Evolutionary conservation across 1,140 invertebrate species (phyloP).

Genomic region (Bombus pyrosoma): DNA sequence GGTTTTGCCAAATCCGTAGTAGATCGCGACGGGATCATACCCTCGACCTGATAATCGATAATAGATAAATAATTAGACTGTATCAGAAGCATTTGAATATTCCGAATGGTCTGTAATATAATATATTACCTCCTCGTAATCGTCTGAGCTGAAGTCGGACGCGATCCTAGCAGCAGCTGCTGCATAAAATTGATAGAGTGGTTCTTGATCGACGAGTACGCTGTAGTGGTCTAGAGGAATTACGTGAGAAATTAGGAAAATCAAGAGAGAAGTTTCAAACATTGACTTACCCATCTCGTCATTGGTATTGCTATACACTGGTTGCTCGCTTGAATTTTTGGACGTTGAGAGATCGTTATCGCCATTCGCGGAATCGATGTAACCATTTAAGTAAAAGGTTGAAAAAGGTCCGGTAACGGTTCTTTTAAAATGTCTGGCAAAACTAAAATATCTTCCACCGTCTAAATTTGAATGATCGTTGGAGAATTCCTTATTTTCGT

Average conservation of each 20-base stretch:
- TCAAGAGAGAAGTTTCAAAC: background rate
- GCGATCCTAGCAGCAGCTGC: constrained; percentile 88
- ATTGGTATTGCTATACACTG: constrained; percentile 68
- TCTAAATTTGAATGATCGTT: constrained; percentile 56
- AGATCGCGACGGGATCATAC: constrained; percentile 63
- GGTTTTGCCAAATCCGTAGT: constrained; percentile 72
- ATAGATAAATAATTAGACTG: background rate
- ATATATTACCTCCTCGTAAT: constrained; percentile 87
- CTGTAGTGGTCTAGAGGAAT: constrained; percentile 75
- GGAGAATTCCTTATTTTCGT: constrained; percentile 52
- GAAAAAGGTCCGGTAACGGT: constrained; percentile 61
- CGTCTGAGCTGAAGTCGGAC: constrained; percentile 89
- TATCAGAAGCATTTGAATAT: background rate
- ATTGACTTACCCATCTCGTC: background rate
- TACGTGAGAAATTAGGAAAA: background rate
- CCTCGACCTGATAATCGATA: constrained; percentile 63
- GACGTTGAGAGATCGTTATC: constrained; percentile 30
- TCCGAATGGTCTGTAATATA: background rate
- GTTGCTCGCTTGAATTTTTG: constrained; percentile 57
- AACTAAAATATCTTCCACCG: constrained; percentile 74
- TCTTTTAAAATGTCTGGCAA: constrained; percentile 75
- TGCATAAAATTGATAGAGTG: constrained; percentile 95
- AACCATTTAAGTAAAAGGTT: constrained; percentile 76
- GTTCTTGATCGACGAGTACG: constrained; percentile 87
- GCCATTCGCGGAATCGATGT: constrained; percentile 35